A percentile compares a stretch with the other conserved stretches of the same genome.
These are phyloP conservation scores for Teleopsis dalmanni DNA, from an alignment of 1,140 invertebrate species.

Conservation along the genomic window DNA sequence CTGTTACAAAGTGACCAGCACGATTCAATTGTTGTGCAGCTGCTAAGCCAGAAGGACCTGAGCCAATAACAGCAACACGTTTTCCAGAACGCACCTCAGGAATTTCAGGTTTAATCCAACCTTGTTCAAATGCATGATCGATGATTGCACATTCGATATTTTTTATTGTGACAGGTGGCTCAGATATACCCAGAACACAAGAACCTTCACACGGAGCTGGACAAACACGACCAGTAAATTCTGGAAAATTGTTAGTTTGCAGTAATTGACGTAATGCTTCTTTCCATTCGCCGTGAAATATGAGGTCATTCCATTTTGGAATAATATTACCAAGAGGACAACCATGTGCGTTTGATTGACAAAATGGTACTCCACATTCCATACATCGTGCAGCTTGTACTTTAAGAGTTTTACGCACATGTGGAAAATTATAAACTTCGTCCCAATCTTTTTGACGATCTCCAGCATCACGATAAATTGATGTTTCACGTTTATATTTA, in stretches of 20 bases:
- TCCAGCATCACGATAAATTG: slow-evolving; percentile 73
- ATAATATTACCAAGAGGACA: slow-evolving; percentile 98
- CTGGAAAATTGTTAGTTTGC: slow-evolving; percentile 99
- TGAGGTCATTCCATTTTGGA: slow-evolving; percentile 97
- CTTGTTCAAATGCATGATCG: slow-evolving; percentile 94
- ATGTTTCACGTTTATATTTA: slow-evolving; percentile 85
- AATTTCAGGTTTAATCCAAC: slow-evolving; percentile 80
- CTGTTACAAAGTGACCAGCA: slow-evolving; percentile 84
- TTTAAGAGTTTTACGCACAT: slow-evolving; percentile 79
- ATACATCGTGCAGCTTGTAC: slow-evolving; percentile 95
- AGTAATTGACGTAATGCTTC: slow-evolving; percentile 92
- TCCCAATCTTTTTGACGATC: slow-evolving; percentile 90
- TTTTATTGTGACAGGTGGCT: slow-evolving; percentile 96
- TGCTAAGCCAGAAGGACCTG: slow-evolving; percentile 90
- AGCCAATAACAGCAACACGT: slow-evolving; percentile 87
- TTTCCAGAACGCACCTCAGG: slow-evolving; percentile 65
- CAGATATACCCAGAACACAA: slow-evolving; percentile 93
- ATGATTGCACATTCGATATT: slow-evolving; percentile 99
- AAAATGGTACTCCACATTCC: slow-evolving; percentile 99
- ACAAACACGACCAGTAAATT: slow-evolving; percentile 97
- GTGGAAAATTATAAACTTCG: slow-evolving; percentile 86
- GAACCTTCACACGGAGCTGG: slow-evolving; percentile 98
- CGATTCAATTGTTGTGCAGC: slow-evolving; percentile 94
- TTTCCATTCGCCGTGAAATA: slow-evolving; percentile 92
- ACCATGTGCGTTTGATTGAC: slow-evolving; percentile 86